A percentile compares a stretch with the other conserved stretches of the same genome.
Evolutionary conservation across 2,888 invertebrate species (phyloP).

Genomic region (Spodoptera exigua): DNA sequence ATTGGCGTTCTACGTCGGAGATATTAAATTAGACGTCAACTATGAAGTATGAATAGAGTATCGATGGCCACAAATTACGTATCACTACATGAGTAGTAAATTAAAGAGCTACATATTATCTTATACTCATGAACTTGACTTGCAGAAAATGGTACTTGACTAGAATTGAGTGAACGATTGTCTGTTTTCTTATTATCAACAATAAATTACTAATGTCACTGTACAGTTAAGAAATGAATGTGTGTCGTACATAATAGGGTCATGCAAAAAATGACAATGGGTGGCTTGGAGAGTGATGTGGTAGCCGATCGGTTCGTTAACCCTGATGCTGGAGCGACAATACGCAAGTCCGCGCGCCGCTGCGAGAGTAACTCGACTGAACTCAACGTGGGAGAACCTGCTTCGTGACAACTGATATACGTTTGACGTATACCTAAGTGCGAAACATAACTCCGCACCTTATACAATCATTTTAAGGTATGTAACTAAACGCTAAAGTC

Average conservation of each 20-base stretch:
- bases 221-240: conserved; percentile 61
- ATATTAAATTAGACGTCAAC: conserved; percentile 57
- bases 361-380: conserved; percentile 66
- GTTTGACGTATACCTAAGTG: conserved; percentile 65
- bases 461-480: conserved; percentile 72
- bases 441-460: conserved; percentile 57
- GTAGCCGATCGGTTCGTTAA: conserved; percentile 74
- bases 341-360: conserved; percentile 52
- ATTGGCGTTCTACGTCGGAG: conserved; percentile 51
- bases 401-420: conserved; percentile 73
- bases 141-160: conserved; percentile 29
- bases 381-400: conserved; percentile 86
- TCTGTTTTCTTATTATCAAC: conserved; percentile 41
- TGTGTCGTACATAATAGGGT: conserved; percentile 56
- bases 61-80: conserved; percentile 34
- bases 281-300: conserved; percentile 60
- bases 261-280: conserved; percentile 68
- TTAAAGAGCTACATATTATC: conserved; percentile 45
- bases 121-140: conserved; percentile 49
- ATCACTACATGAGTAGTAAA: conserved; percentile 13
- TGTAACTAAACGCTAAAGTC: conserved; percentile 69
- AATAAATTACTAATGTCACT: conserved; percentile 50
- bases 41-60: conserved; percentile 51
- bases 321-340: conserved; percentile 69
- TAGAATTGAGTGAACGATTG: conserved; percentile 43